Evolutionary conservation across 1,140 invertebrate species (phyloP).

Genomic region (Drosophila bocki): DNA sequence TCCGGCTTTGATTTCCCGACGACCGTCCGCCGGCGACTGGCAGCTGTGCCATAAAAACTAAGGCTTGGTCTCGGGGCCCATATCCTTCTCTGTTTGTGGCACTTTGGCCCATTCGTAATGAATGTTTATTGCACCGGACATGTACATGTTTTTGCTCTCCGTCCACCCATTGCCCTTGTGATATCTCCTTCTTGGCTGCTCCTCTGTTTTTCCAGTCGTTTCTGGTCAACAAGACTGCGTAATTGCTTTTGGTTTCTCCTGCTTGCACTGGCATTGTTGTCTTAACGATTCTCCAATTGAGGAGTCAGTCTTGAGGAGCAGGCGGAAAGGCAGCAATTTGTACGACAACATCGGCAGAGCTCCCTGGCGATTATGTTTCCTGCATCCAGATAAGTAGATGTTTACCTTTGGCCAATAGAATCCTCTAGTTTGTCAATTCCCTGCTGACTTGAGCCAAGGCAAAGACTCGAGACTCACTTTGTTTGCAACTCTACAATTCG

Average conservation of each 20-base stretch:
- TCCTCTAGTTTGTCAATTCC: conserved; percentile 13
- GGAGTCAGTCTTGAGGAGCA: conserved; percentile 29
- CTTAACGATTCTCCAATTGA: conserved; percentile 47
- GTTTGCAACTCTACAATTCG: background rate
- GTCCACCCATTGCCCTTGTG: conserved; percentile 13
- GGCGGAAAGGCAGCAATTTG: conserved; percentile 33
- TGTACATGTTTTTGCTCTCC: conserved; percentile 75
- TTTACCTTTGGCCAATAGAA: conserved; percentile 13
- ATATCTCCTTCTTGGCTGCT: conserved; percentile 44
- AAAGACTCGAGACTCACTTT: background rate
- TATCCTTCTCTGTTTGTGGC: conserved; percentile 74
- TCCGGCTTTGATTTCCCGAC: conserved; percentile 73
- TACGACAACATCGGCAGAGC: conserved; percentile 28
- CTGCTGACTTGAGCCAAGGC: background rate
- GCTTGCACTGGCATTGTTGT: conserved; percentile 47
- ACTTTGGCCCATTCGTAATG: conserved; percentile 78
- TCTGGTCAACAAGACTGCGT: conserved; percentile 66
- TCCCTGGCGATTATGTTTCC: conserved; percentile 38
- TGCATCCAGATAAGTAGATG: conserved; percentile 28
- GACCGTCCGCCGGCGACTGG: conserved; percentile 71
- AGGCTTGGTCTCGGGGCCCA: conserved; percentile 49
- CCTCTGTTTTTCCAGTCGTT: conserved; percentile 52
- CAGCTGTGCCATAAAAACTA: conserved; percentile 79
- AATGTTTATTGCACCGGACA: conserved; percentile 83
- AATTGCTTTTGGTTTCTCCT: conserved; percentile 70